Evolutionary conservation across 2,888 invertebrate species (phyloP).

Genomic region (Euzetes globulus): DNA sequence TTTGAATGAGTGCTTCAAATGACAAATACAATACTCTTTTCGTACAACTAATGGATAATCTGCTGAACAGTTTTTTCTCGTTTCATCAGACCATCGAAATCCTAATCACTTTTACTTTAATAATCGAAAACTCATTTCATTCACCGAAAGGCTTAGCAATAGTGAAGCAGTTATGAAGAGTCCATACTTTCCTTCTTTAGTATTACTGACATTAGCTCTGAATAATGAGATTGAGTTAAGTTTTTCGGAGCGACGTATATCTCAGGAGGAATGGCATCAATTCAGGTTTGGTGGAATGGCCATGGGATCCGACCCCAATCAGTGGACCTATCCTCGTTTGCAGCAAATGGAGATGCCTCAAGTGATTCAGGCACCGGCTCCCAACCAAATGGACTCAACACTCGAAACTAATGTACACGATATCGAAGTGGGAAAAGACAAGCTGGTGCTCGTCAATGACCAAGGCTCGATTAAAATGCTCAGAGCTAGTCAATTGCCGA

Average conservation of each 20-base stretch:
- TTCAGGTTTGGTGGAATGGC: not conserved
- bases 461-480: not conserved
- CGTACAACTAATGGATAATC: not conserved
- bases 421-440: not conserved
- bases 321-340: not conserved
- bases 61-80: not conserved
- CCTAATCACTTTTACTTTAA: not conserved
- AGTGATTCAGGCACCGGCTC: no score
- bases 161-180: not conserved
- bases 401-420: not conserved
- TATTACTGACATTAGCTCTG: not conserved
- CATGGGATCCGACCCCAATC: not conserved
- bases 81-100: not conserved
- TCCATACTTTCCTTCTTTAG: not conserved
- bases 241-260: not conserved
- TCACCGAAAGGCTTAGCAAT: not conserved
- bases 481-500: slow-evolving; percentile 11
- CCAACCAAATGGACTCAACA: not conserved
- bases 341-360: not conserved
- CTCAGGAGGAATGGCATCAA: slow-evolving; percentile 8
- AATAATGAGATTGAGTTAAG: not conserved
- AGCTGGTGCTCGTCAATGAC: slow-evolving; percentile 11
- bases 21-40: not conserved
- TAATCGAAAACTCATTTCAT: not conserved
- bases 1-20: not conserved